These are phyloP conservation scores for Xanthorhoe designata DNA, from an alignment of 2,888 invertebrate genomes.

Conservation along the genomic window DNA sequence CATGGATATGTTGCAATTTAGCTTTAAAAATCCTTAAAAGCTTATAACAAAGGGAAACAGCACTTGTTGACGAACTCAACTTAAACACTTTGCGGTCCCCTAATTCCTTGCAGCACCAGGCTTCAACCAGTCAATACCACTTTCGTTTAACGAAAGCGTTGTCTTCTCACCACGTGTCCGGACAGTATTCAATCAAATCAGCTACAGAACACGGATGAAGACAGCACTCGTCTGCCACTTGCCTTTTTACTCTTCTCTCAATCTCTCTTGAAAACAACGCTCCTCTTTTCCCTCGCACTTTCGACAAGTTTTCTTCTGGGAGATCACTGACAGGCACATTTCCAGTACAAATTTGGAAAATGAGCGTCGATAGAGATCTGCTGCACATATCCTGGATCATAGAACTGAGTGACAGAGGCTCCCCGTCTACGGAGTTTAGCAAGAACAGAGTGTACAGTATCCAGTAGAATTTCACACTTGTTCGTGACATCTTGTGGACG, in stretches of 20 bases:
- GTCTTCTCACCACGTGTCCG: conserved; percentile 68
- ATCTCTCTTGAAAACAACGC: conserved; percentile 55
- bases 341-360: conserved; percentile 66
- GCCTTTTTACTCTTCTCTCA: conserved; percentile 56
- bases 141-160: conserved; percentile 32
- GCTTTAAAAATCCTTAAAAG: background rate
- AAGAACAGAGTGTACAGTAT: conserved; percentile 59
- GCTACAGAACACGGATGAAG: conserved; percentile 64
- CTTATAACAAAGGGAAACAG: conserved; percentile 2
- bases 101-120: conserved; percentile 20
- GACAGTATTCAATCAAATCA: conserved; percentile 72
- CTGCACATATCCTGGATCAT: conserved; percentile 63
- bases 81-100: conserved; percentile 17
- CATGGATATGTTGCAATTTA: background rate
- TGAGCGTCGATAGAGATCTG: conserved; percentile 56
- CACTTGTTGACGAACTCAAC: conserved; percentile 13
- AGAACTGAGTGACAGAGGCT: conserved; percentile 60
- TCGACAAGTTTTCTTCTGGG: conserved; percentile 53
- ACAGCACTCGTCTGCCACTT: conserved; percentile 71
- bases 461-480: conserved; percentile 53
- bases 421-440: conserved; percentile 53
- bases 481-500: conserved; percentile 58
- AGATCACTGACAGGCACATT: conserved; percentile 54
- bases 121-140: conserved; percentile 38
- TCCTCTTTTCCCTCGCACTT: conserved; percentile 62